Base-by-base conservation (phyloP, 2,888 invertebrate species). In the Chrysolina haemoptera region DNA sequence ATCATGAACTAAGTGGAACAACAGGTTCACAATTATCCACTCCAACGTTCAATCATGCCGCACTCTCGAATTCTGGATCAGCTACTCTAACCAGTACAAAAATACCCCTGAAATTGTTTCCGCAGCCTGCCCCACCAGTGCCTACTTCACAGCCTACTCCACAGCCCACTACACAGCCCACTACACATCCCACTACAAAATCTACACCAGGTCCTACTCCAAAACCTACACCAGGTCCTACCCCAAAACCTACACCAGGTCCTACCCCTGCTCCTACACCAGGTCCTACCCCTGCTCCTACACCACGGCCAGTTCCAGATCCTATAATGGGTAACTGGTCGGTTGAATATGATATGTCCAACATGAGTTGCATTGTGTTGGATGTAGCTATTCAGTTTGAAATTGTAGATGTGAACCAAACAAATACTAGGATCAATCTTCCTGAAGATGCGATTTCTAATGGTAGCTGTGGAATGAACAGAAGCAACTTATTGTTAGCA, bases 321-420 rank as follows among this genome's bases (percentile, higher is more conserved):
- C 89, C 89, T 10, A 79, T 81, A 59, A 83, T 86, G 64, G 90
- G 90, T 53, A 88, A 85, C 74, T 92, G 92, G 92, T 76, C 78
- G 27, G 86, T 89, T 6, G 86, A 85, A 66, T 84, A 81, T 64
- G 87, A 89, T 55, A 35, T 55, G 22, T 69, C 77, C 12, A 84
- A 83, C 41, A 74, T 70, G 0, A 91, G 91, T 8, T 95, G 95
- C 82, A 90, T 95, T 35, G 83, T 93, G 65, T 86, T 92, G 9
- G 89, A 92, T 86, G 92, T 94, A 89, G 92, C 94, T 0, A 90
- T 92, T 6, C 91, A 92, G 83, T 86, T 95, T 71, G 92, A 91
- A 78, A 85, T 95, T 68, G 89, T 88, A 48, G 88, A 88, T 74
- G 83, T 84, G 74, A 84, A 84, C 71, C 78, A 80, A 35, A 76